These are phyloP conservation scores for Nesidiocoris tenuis DNA, from an alignment of 2,888 invertebrate genomes.

Conservation along the genomic window DNA sequence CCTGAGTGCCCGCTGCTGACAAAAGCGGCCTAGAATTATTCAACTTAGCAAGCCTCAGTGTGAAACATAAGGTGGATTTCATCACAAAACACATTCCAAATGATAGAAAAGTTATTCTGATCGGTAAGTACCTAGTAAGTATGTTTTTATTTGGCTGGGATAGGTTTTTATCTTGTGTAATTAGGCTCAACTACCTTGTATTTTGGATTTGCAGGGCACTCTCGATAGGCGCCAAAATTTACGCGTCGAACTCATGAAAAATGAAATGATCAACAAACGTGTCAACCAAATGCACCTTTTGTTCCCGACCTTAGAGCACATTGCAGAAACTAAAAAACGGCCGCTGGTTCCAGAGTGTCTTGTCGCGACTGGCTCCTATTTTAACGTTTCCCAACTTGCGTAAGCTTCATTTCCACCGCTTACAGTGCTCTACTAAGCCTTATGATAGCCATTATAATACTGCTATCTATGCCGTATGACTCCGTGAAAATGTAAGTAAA, in stretches of 20 bases:
- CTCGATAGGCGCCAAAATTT: conserved; percentile 86
- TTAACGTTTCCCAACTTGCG: too few species aligned
- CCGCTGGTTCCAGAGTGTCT: conserved; percentile 63
- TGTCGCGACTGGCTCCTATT: too few species aligned
- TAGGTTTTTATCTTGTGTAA: too few species aligned
- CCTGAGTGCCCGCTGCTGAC: conserved; percentile 54
- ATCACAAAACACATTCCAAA: conserved; percentile 71
- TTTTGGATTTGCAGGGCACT: conserved; percentile 68
- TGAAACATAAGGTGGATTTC: conserved; percentile 73
- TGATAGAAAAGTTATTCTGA: conserved; percentile 70
- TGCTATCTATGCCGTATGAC: too few species aligned
- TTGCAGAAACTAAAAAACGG: conserved; percentile 77
- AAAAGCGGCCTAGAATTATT: conserved; percentile 59
- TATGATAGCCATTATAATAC: too few species aligned
- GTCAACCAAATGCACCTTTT: conserved; percentile 70
- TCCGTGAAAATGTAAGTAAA: too few species aligned
- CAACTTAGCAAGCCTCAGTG: conserved; percentile 75
- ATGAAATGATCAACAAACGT: conserved; percentile 58
- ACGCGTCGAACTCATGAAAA: conserved; percentile 69
- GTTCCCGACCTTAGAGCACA: conserved; percentile 84
- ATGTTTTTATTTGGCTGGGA: too few species aligned
- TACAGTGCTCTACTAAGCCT: too few species aligned
- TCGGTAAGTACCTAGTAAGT: conserved; percentile 23
- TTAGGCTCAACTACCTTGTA: too few species aligned
- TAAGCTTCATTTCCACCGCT: too few species aligned